Percentiles rank a stretch among this genome's conserved stretches.
phyloP scores from a whole-genome alignment of 2,888 invertebrate species.

The Metacarcinus magister region DNA sequence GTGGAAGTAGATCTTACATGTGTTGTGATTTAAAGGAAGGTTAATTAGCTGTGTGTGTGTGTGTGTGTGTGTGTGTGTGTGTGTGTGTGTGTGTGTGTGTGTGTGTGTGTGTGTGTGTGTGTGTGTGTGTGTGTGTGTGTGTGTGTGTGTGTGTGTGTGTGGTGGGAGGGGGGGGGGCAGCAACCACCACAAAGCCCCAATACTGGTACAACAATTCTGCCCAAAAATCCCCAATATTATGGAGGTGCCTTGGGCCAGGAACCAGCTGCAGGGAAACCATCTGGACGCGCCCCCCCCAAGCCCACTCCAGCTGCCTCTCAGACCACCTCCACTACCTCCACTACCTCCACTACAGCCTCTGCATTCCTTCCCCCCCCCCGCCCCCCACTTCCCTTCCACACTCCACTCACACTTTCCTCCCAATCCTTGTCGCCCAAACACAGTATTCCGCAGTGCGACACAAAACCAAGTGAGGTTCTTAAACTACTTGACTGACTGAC shows the following conservation, averaged over 20 bases:
- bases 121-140: too few relatives aligned
- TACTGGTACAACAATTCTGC: neutral
- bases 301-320: neutral
- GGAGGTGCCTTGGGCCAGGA: neutral
- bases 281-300: neutral
- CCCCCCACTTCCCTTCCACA: too few relatives aligned
- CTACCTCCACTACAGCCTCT: neutral
- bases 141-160: too few relatives aligned
- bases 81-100: too few relatives aligned
- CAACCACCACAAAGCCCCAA: conserved; percentile 26
- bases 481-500: neutral
- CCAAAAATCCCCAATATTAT: conserved; percentile 10
- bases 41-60: too few relatives aligned
- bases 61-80: too few relatives aligned
- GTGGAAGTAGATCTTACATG: too few relatives aligned
- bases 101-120: too few relatives aligned
- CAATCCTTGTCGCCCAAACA: neutral
- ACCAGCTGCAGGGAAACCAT: conserved; percentile 12
- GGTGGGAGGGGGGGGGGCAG: too few relatives aligned
- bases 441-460: conserved; percentile 12
- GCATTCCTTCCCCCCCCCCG: too few relatives aligned
- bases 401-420: neutral
- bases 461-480: neutral
- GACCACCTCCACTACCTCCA: neutral
- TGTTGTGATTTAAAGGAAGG: too few relatives aligned